phyloP scores from a whole-genome alignment of 2,797 vertebrate genomes.

The Cryptoblepharus egeriae region DNA sequence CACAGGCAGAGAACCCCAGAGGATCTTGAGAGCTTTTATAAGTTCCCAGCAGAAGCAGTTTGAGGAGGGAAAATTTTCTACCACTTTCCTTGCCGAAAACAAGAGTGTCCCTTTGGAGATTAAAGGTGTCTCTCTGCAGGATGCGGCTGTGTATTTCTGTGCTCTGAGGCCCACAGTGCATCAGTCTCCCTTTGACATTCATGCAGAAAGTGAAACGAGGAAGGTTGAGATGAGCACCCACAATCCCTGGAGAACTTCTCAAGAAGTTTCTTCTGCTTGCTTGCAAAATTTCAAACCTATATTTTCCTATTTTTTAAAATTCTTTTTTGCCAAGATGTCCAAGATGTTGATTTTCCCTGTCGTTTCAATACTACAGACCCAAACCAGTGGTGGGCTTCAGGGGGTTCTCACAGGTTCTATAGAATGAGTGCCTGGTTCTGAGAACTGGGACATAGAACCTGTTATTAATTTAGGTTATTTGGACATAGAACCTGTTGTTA shows the following conservation, averaged over 20 bases:
- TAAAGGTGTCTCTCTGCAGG: background rate
- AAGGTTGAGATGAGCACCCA: slow-evolving; percentile 8
- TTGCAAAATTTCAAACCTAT: too few relatives aligned
- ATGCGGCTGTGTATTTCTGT: slow-evolving; percentile 27
- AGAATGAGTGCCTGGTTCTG: too few relatives aligned
- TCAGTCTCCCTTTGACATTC: background rate
- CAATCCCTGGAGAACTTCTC: background rate
- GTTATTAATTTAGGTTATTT: too few relatives aligned
- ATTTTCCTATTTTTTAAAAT: too few relatives aligned
- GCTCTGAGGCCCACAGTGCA: slow-evolving; percentile 13
- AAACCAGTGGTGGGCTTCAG: too few relatives aligned
- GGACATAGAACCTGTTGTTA: too few relatives aligned
- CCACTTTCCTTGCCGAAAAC: background rate
- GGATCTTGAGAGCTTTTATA: background rate
- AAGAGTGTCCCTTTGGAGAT: background rate
- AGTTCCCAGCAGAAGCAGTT: background rate
- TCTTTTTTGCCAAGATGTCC: too few relatives aligned
- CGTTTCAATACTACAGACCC: too few relatives aligned
- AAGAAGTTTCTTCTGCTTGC: too few relatives aligned
- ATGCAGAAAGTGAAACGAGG: background rate
- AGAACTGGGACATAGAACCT: too few relatives aligned
- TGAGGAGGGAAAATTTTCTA: background rate
- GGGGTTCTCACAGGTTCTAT: too few relatives aligned
- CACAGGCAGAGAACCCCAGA: background rate
- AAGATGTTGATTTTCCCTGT: too few relatives aligned